Percentiles rank a stretch among this genome's conserved stretches.
Evolutionary conservation across 2,888 invertebrate species (phyloP).

Genomic region (Mongoloraphidia duomilia): DNA sequence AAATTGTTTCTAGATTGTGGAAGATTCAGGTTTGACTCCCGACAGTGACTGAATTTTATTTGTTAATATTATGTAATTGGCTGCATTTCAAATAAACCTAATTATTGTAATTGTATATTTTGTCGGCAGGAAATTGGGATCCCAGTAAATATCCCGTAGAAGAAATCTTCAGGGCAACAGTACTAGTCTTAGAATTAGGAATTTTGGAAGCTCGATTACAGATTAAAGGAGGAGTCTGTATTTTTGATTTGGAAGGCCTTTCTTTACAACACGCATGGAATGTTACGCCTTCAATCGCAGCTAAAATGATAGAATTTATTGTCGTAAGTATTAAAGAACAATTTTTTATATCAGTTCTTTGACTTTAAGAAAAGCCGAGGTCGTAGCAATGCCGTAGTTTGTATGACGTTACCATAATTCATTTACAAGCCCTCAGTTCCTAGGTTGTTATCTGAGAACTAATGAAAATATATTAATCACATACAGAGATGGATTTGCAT

Average conservation of each 20-base stretch:
- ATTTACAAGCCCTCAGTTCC: too few species aligned
- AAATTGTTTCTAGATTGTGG: too few species aligned
- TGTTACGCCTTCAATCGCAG: conserved; percentile 54
- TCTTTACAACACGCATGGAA: conserved; percentile 58
- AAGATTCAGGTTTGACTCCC: too few species aligned
- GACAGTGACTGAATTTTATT: background rate
- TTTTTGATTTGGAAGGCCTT: conserved; percentile 61
- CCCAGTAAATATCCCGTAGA: conserved; percentile 47
- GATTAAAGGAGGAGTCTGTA: conserved; percentile 59
- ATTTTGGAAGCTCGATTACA: conserved; percentile 60
- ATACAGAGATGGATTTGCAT: too few species aligned
- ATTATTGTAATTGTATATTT: background rate
- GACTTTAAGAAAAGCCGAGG: too few species aligned
- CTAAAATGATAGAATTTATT: conserved; percentile 51
- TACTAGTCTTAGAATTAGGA: conserved; percentile 56
- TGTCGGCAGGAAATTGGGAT: conserved; percentile 53
- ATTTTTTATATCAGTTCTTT: too few species aligned
- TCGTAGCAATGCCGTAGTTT: too few species aligned
- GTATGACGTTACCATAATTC: too few species aligned
- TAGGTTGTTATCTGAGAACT: too few species aligned
- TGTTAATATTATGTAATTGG: background rate
- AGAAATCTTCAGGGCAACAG: conserved; percentile 57
- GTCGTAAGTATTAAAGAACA: conserved; percentile 38
- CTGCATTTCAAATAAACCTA: background rate
- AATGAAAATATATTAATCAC: too few species aligned